Conservation (phyloP, 2,113 vertebrate species). For the Amphiprion ocellaris region DNA sequence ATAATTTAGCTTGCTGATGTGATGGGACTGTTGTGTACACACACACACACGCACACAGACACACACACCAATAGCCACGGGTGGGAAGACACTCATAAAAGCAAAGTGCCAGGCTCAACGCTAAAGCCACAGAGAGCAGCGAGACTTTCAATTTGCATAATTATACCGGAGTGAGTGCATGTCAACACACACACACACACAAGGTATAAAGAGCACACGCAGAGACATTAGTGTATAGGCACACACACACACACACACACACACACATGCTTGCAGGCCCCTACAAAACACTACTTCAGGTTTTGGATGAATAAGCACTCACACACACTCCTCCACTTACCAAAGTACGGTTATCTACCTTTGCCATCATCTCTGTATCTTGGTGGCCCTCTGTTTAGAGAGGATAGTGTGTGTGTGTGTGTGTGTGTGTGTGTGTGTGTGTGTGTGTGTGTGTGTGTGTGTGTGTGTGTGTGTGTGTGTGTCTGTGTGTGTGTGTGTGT, state of each 20-base stretch:
- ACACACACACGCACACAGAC: constrained; percentile 5
- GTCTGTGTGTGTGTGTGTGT: neutral
- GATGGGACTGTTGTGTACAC: constrained; percentile 43
- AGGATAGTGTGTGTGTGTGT: neutral
- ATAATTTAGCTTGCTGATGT: constrained; percentile 56
- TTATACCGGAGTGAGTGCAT: constrained; percentile 49
- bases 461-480: neutral
- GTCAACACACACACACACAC: constrained; percentile 11
- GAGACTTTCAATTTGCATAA: constrained; percentile 66
- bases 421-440: neutral
- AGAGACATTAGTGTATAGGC: constrained; percentile 1
- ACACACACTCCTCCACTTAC: neutral
- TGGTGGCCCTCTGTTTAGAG: neutral
- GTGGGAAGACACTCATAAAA: constrained; percentile 57
- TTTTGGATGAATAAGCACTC: constrained; percentile 5
- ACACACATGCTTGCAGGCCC: neutral
- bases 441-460: constrained; percentile 5
- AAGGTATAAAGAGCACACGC: constrained; percentile 12
- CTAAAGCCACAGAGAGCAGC: constrained; percentile 44
- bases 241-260: constrained; percentile 2
- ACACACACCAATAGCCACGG: constrained; percentile 18
- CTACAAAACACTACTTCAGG: constrained; percentile 1
- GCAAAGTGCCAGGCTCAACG: constrained; percentile 43
- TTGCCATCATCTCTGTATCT: constrained; percentile 13
- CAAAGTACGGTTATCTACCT: constrained; percentile 19